Conservation (phyloP, 1,140 invertebrate genomes). For the Megalopta genalis region DNA sequence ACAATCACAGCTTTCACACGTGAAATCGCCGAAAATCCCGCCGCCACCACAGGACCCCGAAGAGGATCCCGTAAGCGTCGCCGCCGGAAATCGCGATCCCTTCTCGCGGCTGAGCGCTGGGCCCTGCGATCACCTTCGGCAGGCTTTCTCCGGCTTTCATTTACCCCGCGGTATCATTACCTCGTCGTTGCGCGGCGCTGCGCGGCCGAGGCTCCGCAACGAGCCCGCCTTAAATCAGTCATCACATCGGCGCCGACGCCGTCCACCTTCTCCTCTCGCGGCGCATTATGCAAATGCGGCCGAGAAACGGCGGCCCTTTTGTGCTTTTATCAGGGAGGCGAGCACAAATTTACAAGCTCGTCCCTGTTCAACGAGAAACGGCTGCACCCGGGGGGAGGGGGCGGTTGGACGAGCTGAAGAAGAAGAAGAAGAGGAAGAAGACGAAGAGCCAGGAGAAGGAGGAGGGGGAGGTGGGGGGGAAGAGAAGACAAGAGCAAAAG, state of each 20-base stretch:
- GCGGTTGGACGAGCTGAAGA: background rate
- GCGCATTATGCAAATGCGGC: conserved; percentile 62
- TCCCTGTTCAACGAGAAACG: conserved; percentile 56
- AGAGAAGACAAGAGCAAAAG: conserved; percentile 31
- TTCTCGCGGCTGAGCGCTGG: too few species aligned
- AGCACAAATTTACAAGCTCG: conserved; percentile 74
- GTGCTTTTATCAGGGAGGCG: conserved; percentile 70
- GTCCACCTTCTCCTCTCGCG: conserved; percentile 14
- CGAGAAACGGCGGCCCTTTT: conserved; percentile 63
- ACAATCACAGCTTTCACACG: too few species aligned
- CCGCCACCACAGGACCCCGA: background rate
- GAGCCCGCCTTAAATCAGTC: conserved; percentile 57
- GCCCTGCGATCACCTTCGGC: too few species aligned
- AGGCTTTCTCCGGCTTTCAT: conserved; percentile 35
- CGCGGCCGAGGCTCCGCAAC: too few species aligned
- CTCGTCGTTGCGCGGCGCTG: background rate
- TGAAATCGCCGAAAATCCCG: too few species aligned
- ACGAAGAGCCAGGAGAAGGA: too few species aligned
- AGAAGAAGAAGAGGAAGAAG: background rate
- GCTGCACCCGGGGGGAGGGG: background rate
- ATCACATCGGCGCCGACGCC: conserved; percentile 49
- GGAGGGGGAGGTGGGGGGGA: background rate
- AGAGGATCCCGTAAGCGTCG: background rate
- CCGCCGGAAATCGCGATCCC: background rate
- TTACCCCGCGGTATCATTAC: conserved; percentile 20